phyloP scores from a whole-genome alignment of 2,113 vertebrate species.

The Chloroceryle aenea region DNA sequence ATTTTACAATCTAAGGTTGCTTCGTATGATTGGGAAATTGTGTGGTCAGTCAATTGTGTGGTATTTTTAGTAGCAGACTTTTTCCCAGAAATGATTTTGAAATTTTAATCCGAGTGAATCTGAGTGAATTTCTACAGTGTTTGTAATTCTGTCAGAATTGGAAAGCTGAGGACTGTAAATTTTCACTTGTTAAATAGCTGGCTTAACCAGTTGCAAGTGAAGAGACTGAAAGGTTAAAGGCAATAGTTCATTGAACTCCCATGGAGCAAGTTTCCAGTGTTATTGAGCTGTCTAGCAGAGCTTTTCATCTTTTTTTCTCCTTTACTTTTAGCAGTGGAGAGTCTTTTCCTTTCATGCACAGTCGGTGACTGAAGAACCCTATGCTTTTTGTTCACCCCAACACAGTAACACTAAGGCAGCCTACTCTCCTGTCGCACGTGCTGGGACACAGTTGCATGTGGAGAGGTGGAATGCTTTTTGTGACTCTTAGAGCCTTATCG shows the following conservation, averaged over 20 bases:
- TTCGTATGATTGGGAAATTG: background rate
- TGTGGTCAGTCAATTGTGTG: background rate
- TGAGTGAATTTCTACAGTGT: background rate
- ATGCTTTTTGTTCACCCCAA: background rate
- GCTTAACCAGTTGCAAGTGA: background rate
- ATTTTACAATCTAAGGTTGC: background rate
- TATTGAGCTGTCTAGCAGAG: background rate
- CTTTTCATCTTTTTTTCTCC: background rate
- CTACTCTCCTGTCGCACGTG: background rate
- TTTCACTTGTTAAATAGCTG: slow-evolving; percentile 6
- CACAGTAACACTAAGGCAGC: background rate
- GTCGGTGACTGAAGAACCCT: background rate
- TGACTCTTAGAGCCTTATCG: background rate
- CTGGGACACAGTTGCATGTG: background rate
- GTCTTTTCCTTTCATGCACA: background rate
- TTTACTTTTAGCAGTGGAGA: background rate
- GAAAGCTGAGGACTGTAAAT: background rate
- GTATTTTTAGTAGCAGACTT: slow-evolving; percentile 23
- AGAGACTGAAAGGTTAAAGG: background rate
- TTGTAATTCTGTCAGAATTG: background rate
- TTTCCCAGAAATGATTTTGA: slow-evolving; percentile 21
- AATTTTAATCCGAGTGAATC: slow-evolving; percentile 17
- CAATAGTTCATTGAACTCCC: background rate
- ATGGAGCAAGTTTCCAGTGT: background rate
- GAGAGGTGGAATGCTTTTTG: background rate